Evolutionary conservation across 1,140 invertebrate genomes (phyloP), one percentile per base, ranked within the genome.

Genomic region (Drosophila tsacasi): DNA sequence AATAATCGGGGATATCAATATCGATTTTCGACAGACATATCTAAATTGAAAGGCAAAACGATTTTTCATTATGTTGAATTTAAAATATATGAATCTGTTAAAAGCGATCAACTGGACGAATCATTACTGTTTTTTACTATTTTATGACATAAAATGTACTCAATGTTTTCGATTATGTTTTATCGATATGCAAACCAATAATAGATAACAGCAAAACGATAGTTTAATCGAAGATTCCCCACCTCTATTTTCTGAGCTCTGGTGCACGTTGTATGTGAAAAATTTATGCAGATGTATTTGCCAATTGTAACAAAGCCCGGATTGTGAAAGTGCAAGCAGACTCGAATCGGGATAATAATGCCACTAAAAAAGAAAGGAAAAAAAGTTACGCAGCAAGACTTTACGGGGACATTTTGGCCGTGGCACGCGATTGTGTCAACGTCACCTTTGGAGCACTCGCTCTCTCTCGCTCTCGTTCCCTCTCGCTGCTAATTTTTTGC

Each of bases 241-340:
- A 63, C 61, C 61, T 60, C 54, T 64, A 64, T 32, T 83, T 84
- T 84, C 79, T 83, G 81, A 64, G 62, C 54, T 65, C 54, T 83
- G 81, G 81, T 78, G 81, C 81, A 84, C 81, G 81, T 84, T 84
- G 82, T 85, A 85, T 76, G 82, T 85, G 80, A 77, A 85, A 84
- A 50, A 69, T 78, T 85, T 64, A 83, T 67, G 47, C 67, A 68
- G 64, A 72, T 49, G 37, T 60, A 60, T 60, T 72, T 27, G 55
- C n/a, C 54, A 57, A 50, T 42, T 73, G 68, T 73, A 40, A 73
- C 30, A 25, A 73, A 73, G 69, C 19, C 39, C 64, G 47, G 49
- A 68, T 71, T 71, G 67, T 46, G 67, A 71, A 71, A 68, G 47
- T 71, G 39, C 37, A 67, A 32, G 49, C 63, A 50, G 64, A 47